These are phyloP conservation scores for Rhinogobius similis DNA, from an alignment of 2,113 vertebrate genomes.

Conservation along the genomic window DNA sequence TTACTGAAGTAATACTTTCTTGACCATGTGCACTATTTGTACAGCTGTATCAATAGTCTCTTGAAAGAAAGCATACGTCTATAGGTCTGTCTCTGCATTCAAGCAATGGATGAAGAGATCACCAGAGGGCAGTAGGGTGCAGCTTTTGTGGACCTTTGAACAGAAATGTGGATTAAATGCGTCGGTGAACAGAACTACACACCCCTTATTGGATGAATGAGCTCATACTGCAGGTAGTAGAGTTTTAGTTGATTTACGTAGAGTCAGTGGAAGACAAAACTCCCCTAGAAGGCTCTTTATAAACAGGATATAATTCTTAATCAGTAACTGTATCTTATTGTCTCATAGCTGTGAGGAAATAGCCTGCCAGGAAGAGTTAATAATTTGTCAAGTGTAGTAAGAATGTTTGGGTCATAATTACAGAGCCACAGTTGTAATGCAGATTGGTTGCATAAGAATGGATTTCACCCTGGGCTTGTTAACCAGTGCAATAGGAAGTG, in stretches of 20 bases:
- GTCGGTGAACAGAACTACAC: not conserved
- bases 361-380: constrained; percentile 15
- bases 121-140: not conserved
- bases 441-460: constrained; percentile 12
- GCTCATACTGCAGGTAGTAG: not conserved
- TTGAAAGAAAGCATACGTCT: too few relatives aligned
- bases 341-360: not conserved
- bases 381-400: constrained; percentile 13
- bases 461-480: not conserved
- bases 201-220: not conserved
- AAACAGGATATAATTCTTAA: not conserved
- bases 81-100: not conserved
- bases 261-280: too few relatives aligned
- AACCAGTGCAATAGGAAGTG: not conserved
- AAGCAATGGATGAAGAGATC: not conserved
- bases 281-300: too few relatives aligned
- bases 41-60: not conserved
- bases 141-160: not conserved
- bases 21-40: too few relatives aligned
- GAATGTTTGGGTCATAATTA: not conserved
- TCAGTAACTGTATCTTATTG: constrained; percentile 13
- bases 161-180: not conserved
- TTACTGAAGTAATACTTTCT: not conserved
- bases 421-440: not conserved
- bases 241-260: too few relatives aligned